Base-by-base conservation (phyloP, 1,140 invertebrate species). In the Orchesella cincta region DNA sequence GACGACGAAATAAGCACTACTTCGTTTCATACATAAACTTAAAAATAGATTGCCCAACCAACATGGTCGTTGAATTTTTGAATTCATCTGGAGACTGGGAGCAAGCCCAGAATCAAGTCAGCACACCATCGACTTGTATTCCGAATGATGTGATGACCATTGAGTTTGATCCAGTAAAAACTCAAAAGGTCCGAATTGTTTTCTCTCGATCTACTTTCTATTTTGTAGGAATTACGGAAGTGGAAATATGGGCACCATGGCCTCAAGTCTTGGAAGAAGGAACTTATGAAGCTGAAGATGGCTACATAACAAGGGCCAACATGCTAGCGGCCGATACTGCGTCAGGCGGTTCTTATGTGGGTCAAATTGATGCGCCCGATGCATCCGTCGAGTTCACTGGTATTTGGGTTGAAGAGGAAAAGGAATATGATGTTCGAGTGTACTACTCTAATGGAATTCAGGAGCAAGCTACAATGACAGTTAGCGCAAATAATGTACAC, bases 251-350 rank as follows among this genome's bases (percentile, higher is more conserved):
- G 78, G 76, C 78, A 26, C 51, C 73, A 3, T 79, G 72, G 54
- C 80, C 80, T 0, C 76, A 77, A 36, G 71, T 29, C 1, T 16
- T 23, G 1, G 36, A 28, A 20, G 67, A 31, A 14, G 74, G 34
- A 18, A 52, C 26, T 16, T 79, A 76, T 51, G 80, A 81, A 71
- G 78, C 78, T 36, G 80, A 81, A 62, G 80, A 81, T 75, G 80
- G 80, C 3, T 77, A 46, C 23, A 34, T 81, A 20, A 52, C 20
- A 28, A 35, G 71, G 23, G 62, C 76, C 26, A 46, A 62, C 26
- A 77, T 80, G 2, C 20, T 1, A 0, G 64, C 51, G n/a, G 77
- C 80, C 20, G 18, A 12, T 34, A 29, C 51, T 2, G 77, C 77
- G 0, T 79, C 77, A 36, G 77, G 77, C 12, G 76, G 76, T 29